Evolutionary conservation across 2,888 invertebrate species (phyloP), one percentile per base, ranked within the genome.

Genomic region (Acanthoscelides obtectus): DNA sequence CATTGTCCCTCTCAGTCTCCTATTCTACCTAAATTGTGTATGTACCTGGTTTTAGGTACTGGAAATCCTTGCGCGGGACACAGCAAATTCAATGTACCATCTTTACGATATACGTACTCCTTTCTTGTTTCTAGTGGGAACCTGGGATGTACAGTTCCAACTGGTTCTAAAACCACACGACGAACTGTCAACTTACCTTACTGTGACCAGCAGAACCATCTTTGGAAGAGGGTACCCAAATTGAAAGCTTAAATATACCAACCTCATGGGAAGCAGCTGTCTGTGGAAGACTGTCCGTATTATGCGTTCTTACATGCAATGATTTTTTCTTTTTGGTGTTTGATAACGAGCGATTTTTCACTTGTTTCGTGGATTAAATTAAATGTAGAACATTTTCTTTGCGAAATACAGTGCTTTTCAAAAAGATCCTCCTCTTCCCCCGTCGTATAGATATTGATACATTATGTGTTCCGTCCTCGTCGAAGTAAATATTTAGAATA

Each of bases 41-140:
- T 17, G 66, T 81, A 91, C 91, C 90, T 91, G 88, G 90, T 91
- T 79, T 87, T 84, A 80, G 93, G 93, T 81, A 92, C 89, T 69
- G 93, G 93, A 84, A 88, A 91, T 8, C 89, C 91, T 84, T 92
- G 92, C 68, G 92, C 91, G 80, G 91, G 90, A 82, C 92, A 93
- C 70, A 91, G 84, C 73, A 92, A 66, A 66, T 66, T 66, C 81
- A 89, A 85, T 73, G 87, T 86, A 75, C 84, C 79, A 76, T 83
- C 86, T 75, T 72, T 70, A 19, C 76, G 88, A 89, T 83, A 88
- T 87, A 86, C 87, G 90, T 87, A 86, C 69, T 84, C 84, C 78
- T 84, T 89, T 85, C 87, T 86, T 80, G 88, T 90, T 87, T 93
- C 92, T 87, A 92, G 89, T 73, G 93, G 91, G 84, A 93, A 92